Evolutionary conservation across 2,113 vertebrate species (phyloP).

Genomic region (Podarcis raffonei): DNA sequence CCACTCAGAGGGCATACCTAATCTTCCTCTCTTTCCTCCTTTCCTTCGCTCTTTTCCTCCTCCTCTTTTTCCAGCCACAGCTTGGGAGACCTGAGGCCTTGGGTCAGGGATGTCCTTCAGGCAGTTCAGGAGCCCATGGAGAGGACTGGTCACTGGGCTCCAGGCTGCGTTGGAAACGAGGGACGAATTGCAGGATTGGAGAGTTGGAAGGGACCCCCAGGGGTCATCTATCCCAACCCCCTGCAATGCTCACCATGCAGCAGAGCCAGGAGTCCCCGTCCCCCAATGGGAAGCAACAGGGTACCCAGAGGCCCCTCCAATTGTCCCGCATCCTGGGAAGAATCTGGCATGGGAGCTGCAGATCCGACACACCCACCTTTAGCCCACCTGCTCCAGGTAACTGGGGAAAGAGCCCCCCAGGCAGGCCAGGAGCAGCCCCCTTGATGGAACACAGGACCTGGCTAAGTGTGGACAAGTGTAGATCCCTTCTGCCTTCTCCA

Average conservation of each 20-base stretch:
- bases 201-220: no score
- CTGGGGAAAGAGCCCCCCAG: not conserved
- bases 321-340: not conserved
- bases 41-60: not conserved
- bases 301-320: not conserved
- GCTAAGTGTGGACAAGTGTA: not conserved
- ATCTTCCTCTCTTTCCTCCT: not conserved
- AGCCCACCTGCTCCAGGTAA: not conserved
- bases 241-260: not conserved
- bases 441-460: not conserved
- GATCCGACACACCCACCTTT: not conserved
- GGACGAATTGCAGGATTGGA: no score
- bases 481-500: not conserved
- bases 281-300: no score
- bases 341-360: not conserved
- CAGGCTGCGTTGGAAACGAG: not conserved
- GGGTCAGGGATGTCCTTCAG: conserved; percentile 14
- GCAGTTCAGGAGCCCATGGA: conserved; percentile 23
- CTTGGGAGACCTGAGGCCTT: not conserved
- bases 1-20: not conserved
- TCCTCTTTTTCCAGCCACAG: not conserved
- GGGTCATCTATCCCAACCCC: not conserved
- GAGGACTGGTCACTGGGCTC: conserved; percentile 7
- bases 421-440: not conserved
- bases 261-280: not conserved